Conservation (phyloP, 2,797 vertebrate species). For the Xenops minutus region DNA sequence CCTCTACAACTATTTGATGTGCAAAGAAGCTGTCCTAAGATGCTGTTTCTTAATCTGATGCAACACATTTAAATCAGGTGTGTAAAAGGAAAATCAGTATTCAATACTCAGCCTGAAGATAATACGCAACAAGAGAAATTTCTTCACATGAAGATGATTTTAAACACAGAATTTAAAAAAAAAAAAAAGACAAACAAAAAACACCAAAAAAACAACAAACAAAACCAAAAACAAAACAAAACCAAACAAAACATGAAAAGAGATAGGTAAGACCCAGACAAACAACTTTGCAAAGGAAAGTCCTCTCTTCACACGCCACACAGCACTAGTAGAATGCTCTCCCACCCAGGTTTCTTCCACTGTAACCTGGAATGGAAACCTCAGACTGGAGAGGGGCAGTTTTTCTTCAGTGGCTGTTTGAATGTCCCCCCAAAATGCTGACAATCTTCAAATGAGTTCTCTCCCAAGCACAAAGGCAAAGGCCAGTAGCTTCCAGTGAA, state of each 20-base stretch:
- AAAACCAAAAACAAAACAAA: too few relatives aligned
- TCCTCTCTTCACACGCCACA: fast-evolving
- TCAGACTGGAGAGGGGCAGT: background rate
- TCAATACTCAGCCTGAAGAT: background rate
- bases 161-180: background rate
- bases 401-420: background rate
- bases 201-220: background rate
- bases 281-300: background rate
- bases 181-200: too few relatives aligned
- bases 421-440: background rate
- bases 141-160: background rate
- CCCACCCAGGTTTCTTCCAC: background rate
- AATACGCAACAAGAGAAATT: background rate
- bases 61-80: background rate
- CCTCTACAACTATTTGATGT: background rate
- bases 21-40: background rate
- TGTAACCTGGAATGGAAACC: background rate
- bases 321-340: background rate
- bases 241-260: background rate
- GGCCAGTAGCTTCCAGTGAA: background rate
- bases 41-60: background rate
- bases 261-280: background rate
- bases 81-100: background rate
- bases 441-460: background rate
- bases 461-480: background rate